Evolutionary conservation across 2,113 vertebrate species (phyloP), one percentile per base, ranked within the genome.

Genomic region (Percopsis transmontana): DNA sequence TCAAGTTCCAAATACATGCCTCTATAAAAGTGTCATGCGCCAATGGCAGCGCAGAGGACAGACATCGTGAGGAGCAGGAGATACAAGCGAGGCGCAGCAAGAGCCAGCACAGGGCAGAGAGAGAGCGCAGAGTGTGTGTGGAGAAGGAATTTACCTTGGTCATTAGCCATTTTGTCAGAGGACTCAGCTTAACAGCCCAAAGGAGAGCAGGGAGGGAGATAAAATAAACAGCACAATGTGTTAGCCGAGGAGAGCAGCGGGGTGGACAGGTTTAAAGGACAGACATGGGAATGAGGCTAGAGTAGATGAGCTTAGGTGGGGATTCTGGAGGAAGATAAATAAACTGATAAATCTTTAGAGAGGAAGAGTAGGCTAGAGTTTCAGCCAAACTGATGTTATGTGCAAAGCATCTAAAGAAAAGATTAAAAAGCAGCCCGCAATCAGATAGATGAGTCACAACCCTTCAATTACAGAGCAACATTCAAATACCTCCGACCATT

Each of bases 81-180:
- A 77, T 44, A 71, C 14, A 62, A 53, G 52, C 13, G 13, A 55
- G 23, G 48, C 62, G 79, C 74, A 56, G 42, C 15, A 14, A 45
- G 70, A 68, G 81, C 63, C 72, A 71, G 81, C 62, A 18, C 27
- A 24, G 21, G 27, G 8, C 5, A 33, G 3, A 85, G 87, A 33
- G 27, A 33, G 27, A 18, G 15, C 13, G 45, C 15, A n/a, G 16
- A 45, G 13, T n/a, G 14, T 15, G 72, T 82, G 79, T 78, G 60
- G 75, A 74, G 65, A 66, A 72, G 85, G 90, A 79, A 89, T 94
- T 98, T 99, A 99, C 97, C 97, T 99, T 99, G 97, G 81, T 99
- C 97, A 94, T 99, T 99, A 95, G 96, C 94, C 96, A 99, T 98
- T 98, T 98, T 98, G 95, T 98, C 96, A 94, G 96, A 95, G 91